Base-by-base conservation (phyloP, 2,113 vertebrate species). In the Odobenus rosmarus region DNA sequence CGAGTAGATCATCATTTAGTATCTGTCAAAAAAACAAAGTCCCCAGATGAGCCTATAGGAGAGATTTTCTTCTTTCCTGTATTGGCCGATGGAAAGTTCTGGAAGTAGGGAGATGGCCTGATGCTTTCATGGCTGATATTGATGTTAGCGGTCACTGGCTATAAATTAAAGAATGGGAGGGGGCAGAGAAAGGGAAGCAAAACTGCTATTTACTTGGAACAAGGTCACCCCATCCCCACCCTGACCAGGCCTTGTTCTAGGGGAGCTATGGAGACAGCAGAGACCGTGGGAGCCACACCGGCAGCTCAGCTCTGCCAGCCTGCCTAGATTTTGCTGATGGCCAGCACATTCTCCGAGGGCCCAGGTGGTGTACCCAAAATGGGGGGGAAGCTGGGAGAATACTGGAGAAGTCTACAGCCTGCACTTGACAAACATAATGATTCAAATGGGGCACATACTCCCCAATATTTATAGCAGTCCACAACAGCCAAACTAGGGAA, bases 81-180 rank as follows among this genome's bases (percentile, higher is more conserved):
- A 79, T 46, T 88, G 46, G 23, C 15, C 46, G 53, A 31, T 7
- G 13, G 64, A 82, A 87, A 82, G 72, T 67, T 61, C 39, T 69
- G 19, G 76, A 93, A 82, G 13, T 26, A 24, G 18, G 57, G 11
- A 72, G 4, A n/a, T 0, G n/a, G 33, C 23, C 74, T 91, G 26
- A 86, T 86, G 74, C 10, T 53, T 74, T 59, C 49, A 24, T 31
- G 14, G 18, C 57, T 87, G 24, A 5, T 62, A 23, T 64, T 26
- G 14, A 87, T 11, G 33, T 82, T 61, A 82, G 62, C 76, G 5
- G 49, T 61, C 42, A 16, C 23, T 46, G 33, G 19, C 21, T 93
- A 12, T 93, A 96, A 98, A 98, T 98, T 96, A 97, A 90, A 84
- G 59, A 87, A 83, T 74, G 76, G 74, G 7, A 67, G 91, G 81